phyloP scores from a whole-genome alignment of 2,888 invertebrate species.

The Lysandra bellargus region DNA sequence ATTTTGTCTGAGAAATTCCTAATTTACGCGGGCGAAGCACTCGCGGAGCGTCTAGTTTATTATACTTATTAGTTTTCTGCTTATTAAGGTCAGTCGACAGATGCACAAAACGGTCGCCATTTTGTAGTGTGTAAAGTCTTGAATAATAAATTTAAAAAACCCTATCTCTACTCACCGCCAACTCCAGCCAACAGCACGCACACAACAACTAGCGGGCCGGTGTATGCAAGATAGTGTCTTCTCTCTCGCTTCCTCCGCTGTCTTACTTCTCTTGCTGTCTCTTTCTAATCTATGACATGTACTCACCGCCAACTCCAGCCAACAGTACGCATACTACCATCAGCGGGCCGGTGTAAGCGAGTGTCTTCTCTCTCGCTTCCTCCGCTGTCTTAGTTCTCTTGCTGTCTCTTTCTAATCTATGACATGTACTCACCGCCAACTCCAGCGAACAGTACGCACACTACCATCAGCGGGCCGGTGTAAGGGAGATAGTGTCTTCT shows the following conservation, averaged over 20 bases:
- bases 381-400: neutral
- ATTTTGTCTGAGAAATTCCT: too few relatives aligned
- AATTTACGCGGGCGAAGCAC: too few relatives aligned
- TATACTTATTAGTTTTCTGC: too few relatives aligned
- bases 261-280: neutral
- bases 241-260: too few relatives aligned
- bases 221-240: conserved; percentile 87
- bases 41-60: too few relatives aligned
- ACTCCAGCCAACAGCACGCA: conserved; percentile 81
- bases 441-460: conserved; percentile 79
- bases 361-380: conserved; percentile 61
- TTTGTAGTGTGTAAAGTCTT: too few relatives aligned
- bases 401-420: neutral
- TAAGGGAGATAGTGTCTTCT: conserved; percentile 65
- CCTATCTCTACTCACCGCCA: conserved; percentile 57
- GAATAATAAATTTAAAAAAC: too few relatives aligned
- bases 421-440: conserved; percentile 65
- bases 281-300: neutral
- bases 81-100: too few relatives aligned
- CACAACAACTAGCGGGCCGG: conserved; percentile 85
- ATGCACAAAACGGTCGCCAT: too few relatives aligned
- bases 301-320: conserved; percentile 71
- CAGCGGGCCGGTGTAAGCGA: conserved; percentile 87
- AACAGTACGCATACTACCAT: conserved; percentile 83
- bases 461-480: conserved; percentile 85